These are phyloP conservation scores for Atta colombica DNA, from an alignment of 1,140 invertebrate genomes.

Conservation along the genomic window DNA sequence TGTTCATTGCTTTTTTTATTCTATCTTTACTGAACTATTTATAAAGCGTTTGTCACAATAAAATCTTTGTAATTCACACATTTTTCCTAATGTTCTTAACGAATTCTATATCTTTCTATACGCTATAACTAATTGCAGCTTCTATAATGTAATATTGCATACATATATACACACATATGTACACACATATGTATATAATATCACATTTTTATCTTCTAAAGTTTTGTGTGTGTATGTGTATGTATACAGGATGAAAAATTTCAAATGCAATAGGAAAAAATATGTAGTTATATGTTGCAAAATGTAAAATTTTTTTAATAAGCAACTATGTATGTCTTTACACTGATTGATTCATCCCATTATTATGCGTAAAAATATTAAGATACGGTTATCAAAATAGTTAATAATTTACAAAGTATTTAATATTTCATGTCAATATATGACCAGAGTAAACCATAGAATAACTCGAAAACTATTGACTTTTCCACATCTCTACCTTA, in stretches of 20 bases:
- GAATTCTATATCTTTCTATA: slow-evolving; percentile 1
- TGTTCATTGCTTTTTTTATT: slow-evolving; percentile 2
- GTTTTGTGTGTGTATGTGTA: slow-evolving; percentile 15
- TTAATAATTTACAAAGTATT: too few species aligned
- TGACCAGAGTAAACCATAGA: too few species aligned
- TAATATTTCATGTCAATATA: too few species aligned
- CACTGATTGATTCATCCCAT: too few species aligned
- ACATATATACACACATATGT: background rate
- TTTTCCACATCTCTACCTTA: too few species aligned
- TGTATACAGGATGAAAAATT: background rate
- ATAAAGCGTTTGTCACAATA: slow-evolving; percentile 5
- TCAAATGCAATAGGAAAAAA: too few species aligned
- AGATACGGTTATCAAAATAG: too few species aligned
- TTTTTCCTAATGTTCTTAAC: background rate
- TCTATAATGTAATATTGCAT: slow-evolving; percentile 53
- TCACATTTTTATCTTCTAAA: background rate
- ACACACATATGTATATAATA: slow-evolving; percentile 20
- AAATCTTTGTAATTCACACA: background rate
- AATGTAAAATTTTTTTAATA: too few species aligned
- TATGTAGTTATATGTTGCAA: too few species aligned
- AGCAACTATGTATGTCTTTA: too few species aligned
- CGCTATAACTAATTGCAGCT: slow-evolving; percentile 12
- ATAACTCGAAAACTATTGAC: too few species aligned
- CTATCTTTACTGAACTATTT: slow-evolving; percentile 32
- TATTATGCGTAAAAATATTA: too few species aligned